These are phyloP conservation scores for Mayetiola destructor DNA, from an alignment of 2,888 invertebrate species.

Conservation along the genomic window DNA sequence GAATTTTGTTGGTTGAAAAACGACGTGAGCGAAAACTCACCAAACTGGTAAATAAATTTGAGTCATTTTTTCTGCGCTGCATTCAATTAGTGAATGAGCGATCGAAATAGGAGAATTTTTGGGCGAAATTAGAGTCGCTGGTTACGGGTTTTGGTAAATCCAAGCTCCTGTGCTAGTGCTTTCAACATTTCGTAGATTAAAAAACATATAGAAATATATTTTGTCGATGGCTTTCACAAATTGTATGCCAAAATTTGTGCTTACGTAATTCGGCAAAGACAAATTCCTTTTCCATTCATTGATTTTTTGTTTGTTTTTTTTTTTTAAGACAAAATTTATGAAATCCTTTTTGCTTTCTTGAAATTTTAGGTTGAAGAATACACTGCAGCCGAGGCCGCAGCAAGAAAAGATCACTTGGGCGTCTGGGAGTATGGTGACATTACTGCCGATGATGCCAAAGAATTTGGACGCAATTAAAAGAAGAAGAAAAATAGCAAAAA, in stretches of 20 bases:
- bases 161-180: slow-evolving; percentile 14
- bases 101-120: slow-evolving; percentile 12
- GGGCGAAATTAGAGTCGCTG: slow-evolving; percentile 15
- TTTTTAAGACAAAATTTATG: background rate
- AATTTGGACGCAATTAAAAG: slow-evolving; percentile 25
- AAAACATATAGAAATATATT: no score
- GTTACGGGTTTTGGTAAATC: slow-evolving; percentile 8
- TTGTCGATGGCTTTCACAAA: slow-evolving; percentile 6
- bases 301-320: background rate
- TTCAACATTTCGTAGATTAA: slow-evolving; percentile 13
- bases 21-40: slow-evolving; percentile 68
- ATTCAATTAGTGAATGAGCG: background rate
- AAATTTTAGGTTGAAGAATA: slow-evolving; percentile 54
- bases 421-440: slow-evolving; percentile 99
- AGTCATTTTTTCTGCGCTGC: background rate
- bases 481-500: background rate
- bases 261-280: slow-evolving; percentile 13
- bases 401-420: slow-evolving; percentile 70
- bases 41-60: slow-evolving; percentile 44
- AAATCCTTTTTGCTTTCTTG: background rate
- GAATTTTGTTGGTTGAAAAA: slow-evolving; percentile 66
- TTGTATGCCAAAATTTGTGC: background rate
- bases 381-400: slow-evolving; percentile 69
- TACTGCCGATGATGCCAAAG: slow-evolving; percentile 34
- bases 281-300: background rate